A percentile compares a stretch with the other conserved stretches of the same genome.
Conservation (phyloP, 2,113 vertebrate species). For the Eidolon helvum region DNA sequence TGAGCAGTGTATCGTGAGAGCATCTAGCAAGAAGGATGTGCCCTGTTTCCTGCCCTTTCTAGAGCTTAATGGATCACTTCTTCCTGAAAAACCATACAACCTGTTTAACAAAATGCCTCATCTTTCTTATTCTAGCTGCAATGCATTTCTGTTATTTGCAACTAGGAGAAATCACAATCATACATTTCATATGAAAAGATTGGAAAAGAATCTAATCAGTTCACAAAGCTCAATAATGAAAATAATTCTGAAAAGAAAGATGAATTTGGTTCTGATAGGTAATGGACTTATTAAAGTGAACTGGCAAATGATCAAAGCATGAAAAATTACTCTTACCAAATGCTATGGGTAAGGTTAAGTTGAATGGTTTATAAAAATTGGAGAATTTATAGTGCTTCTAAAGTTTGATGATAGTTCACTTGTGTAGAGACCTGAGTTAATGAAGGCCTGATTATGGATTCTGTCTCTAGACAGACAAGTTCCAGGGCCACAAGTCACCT, state of each 20-base stretch:
- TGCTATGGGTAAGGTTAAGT: background rate
- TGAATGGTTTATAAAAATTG: background rate
- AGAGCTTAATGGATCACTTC: background rate
- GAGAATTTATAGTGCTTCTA: background rate
- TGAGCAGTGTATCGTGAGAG: background rate
- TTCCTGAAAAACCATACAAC: background rate
- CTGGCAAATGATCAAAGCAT: background rate
- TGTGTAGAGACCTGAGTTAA: background rate
- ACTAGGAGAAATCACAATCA: background rate
- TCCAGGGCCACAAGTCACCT: background rate
- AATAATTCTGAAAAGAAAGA: background rate
- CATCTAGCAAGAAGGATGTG: background rate
- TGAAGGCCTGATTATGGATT: background rate
- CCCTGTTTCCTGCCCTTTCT: background rate
- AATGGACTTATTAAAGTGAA: background rate
- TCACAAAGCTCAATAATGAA: background rate
- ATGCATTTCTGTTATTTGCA: background rate
- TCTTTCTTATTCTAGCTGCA: background rate
- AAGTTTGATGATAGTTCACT: background rate
- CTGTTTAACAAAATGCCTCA: background rate
- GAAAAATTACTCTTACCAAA: background rate
- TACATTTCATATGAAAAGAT: background rate
- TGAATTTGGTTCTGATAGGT: background rate
- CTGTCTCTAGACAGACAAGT: background rate
- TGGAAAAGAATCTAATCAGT: background rate